These are phyloP conservation scores for Nasonia oneida DNA, from an alignment of 2,888 invertebrate genomes.

Conservation along the genomic window DNA sequence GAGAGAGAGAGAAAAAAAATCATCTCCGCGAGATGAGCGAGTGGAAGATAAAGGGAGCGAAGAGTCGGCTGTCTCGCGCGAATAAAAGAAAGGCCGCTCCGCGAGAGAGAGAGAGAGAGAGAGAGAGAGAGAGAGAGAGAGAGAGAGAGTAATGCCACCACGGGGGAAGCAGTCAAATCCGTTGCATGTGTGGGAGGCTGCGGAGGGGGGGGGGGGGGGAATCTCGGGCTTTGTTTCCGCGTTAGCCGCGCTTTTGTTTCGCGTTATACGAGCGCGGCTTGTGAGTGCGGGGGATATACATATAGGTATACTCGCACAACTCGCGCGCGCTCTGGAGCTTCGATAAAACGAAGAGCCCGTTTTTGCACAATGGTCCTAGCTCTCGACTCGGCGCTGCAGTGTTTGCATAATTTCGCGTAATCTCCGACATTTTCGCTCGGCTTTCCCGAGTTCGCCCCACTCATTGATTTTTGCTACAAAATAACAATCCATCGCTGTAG, in stretches of 20 bases:
- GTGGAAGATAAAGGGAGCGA: constrained; percentile 62
- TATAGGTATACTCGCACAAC: constrained; percentile 26
- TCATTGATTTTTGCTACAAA: neutral
- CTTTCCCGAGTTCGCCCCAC: neutral
- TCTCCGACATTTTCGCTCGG: constrained; percentile 76
- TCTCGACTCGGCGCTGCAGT: neutral
- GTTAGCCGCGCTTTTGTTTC: constrained; percentile 79
- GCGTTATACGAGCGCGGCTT: constrained; percentile 76
- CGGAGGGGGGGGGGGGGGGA: constrained; percentile 55
- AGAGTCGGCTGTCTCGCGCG: constrained; percentile 63
- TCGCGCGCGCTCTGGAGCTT: constrained; percentile 68
- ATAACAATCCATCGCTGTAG: neutral
- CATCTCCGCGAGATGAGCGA: constrained; percentile 45
- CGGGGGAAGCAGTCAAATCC: constrained; percentile 78
- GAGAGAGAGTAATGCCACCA: constrained; percentile 74
- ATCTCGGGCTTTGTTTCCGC: constrained; percentile 74
- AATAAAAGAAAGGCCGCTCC: constrained; percentile 74
- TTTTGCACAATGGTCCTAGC: constrained; percentile 73
- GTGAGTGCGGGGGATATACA: neutral
- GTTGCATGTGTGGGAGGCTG: constrained; percentile 75
- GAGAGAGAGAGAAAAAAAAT: constrained; percentile 14
- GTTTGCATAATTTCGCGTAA: constrained; percentile 79
- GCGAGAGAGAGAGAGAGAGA: constrained; percentile 68
- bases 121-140: constrained; percentile 74
- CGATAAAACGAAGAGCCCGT: constrained; percentile 78